phyloP scores from a whole-genome alignment of 2,888 invertebrate species.

The Agrilus biguttatus region DNA sequence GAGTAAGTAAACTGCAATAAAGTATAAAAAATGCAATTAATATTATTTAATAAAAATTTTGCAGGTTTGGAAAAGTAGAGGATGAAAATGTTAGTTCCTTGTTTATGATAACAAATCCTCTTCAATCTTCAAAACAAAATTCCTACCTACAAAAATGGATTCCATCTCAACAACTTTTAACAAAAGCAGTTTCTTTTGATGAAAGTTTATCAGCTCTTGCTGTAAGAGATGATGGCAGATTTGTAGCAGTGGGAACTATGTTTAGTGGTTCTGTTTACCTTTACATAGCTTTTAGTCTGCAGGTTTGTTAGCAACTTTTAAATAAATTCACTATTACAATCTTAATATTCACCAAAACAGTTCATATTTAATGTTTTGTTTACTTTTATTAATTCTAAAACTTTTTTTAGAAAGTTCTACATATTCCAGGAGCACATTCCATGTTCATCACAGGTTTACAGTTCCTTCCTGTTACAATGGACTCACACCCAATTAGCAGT shows the following conservation, averaged over 20 bases:
- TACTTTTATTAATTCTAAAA: constrained; percentile 4
- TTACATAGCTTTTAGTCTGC: constrained; percentile 81
- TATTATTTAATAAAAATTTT: constrained; percentile 7
- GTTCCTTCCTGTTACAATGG: constrained; percentile 66
- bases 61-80: constrained; percentile 57
- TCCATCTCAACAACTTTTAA: constrained; percentile 42
- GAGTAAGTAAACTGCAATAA: too few relatives aligned
- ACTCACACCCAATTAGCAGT: constrained; percentile 57
- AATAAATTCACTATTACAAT: neutral
- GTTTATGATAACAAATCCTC: constrained; percentile 69
- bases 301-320: constrained; percentile 35
- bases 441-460: constrained; percentile 96
- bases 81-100: constrained; percentile 49
- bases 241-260: constrained; percentile 87
- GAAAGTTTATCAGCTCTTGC: constrained; percentile 76
- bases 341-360: constrained; percentile 2
- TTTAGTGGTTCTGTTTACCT: constrained; percentile 83
- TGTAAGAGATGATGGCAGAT: constrained; percentile 82
- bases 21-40: too few relatives aligned
- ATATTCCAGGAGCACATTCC: constrained; percentile 74
- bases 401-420: constrained; percentile 55
- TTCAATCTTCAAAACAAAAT: constrained; percentile 53
- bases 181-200: constrained; percentile 42
- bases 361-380: constrained; percentile 1
- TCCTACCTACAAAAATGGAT: constrained; percentile 74